Evolutionary conservation across 2,888 invertebrate species (phyloP), one percentile per base, ranked within the genome.

Genomic region (Magallana nippona): DNA sequence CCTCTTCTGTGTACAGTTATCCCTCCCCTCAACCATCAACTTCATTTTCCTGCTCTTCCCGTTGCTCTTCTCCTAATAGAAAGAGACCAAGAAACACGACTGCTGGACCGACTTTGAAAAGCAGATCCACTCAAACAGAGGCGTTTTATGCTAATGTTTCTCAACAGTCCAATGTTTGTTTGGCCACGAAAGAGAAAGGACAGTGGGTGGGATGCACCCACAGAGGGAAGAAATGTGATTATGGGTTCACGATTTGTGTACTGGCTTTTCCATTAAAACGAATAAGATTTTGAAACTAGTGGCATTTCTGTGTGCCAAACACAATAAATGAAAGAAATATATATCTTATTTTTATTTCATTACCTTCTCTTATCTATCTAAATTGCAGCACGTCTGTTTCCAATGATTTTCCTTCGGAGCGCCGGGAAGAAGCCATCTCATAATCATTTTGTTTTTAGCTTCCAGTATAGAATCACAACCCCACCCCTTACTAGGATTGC

Each of bases 221-320:
- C n/a, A n/a, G 60, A n/a, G 60, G 60, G n/a, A 60, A 60, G 19
- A 60, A 60, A 15, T 60, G 60, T n/a, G 60, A 60, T 17, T 60
- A 60, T 60, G 15, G 60, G 60, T 60, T 1, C 60, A 60, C 17
- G 60, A 60, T n/a, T 8, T n/a, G 0, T 60, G 60, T 10, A 60
- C 60, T 8, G 60, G 60, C 17, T 60, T n/a, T 3, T 8, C 60
- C 3, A 17, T 60, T 1, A 60, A 60, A 10, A 17, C 13, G 1
- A 60, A 60, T 1, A 60, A 60, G 19, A 60, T 60, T 15, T 1
- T 60, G 19, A 60, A 60, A 60, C 32, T 3, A 5, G 32, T n/a
- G 60, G 10, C 19, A 8, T n/a, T 1, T 60, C 19, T 60, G 3
- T 60, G 60, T 60, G 17, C 60, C 10, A n/a, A n/a, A n/a, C 60